Evolutionary conservation across 2,888 invertebrate genomes (phyloP).

Genomic region (Oscheius sp.): DNA sequence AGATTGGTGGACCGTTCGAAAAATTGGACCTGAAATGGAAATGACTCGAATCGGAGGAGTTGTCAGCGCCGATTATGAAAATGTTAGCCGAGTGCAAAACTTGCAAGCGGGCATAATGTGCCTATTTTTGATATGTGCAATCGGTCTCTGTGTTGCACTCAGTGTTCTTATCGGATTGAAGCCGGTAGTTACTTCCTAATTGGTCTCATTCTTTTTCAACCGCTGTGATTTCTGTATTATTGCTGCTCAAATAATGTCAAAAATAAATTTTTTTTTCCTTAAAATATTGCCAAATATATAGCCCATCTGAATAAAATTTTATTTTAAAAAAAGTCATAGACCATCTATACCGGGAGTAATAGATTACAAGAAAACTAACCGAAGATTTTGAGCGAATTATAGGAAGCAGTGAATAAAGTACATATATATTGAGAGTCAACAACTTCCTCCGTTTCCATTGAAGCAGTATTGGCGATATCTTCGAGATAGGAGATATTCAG

Average conservation of each 20-base stretch:
- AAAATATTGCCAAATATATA: no score
- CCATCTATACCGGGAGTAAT: no score
- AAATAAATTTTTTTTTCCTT: no score
- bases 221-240: neutral
- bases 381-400: no score
- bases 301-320: no score
- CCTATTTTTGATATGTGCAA: conserved; percentile 34
- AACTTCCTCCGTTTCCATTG: neutral
- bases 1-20: conserved; percentile 33
- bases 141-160: conserved; percentile 44
- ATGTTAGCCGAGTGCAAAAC: conserved; percentile 18
- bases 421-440: conserved; percentile 1
- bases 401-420: conserved; percentile 9
- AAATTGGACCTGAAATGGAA: conserved; percentile 45
- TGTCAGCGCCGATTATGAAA: neutral
- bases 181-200: neutral
- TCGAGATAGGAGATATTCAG: conserved; percentile 5
- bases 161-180: conserved; percentile 45
- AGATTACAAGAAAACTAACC: no score
- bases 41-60: conserved; percentile 41
- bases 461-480: neutral
- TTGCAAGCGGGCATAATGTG: conserved; percentile 38
- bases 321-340: no score
- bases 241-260: neutral
- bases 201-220: neutral